Base-by-base conservation (phyloP, 2,888 invertebrate species). In the Drosophila nr. perissopoda region DNA sequence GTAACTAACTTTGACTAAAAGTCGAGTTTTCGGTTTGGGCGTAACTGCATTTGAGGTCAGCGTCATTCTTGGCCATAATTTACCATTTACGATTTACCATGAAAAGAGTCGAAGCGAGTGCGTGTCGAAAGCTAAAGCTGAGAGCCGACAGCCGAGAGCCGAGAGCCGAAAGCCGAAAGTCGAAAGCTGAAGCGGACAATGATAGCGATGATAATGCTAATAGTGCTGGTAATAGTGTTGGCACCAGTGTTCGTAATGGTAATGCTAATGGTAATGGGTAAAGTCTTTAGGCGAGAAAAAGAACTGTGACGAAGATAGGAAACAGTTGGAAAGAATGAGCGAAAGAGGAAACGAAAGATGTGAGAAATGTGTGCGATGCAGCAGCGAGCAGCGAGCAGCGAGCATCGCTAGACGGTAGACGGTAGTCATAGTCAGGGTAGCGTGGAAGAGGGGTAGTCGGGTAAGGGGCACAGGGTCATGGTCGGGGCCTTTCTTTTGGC, bases 1-100 rank as follows among this genome's bases (percentile, higher is more conserved):
- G 75, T 71, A 64, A 69, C 71, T 66, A 75, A 79, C 21, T 46
- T 25, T 16, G 46, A 46, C 46, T 46, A 46, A 46, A 25, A 46
- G 46, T 16, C 21, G 21, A 46, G 25, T 46, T 57, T 57, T 48
- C 46, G 38, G 57, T 61, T 75, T 58, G 64, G 60, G 54, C 16
- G 72, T 57, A 73, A 81, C 81, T 79, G 82, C 79, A 74, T 79
- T 79, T 79, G 68, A 79, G 79, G 79, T 79, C 79, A 81, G 65
- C 79, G 67, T 81, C 83, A 71, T 61, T 83, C 60, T 62, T 67
- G 67, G 61, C 72, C 74, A 73, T 85, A 83, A 85, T 83, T 74
- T 82, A 71, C 85, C 42, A 21, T 42, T 21, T 42, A 42, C 42
- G 3, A 33, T 42, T 21, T 42, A 42, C 42, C 88, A 63, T 85